Evolutionary conservation across 2,113 vertebrate genomes (phyloP).

Genomic region (Osmerus mordax): DNA sequence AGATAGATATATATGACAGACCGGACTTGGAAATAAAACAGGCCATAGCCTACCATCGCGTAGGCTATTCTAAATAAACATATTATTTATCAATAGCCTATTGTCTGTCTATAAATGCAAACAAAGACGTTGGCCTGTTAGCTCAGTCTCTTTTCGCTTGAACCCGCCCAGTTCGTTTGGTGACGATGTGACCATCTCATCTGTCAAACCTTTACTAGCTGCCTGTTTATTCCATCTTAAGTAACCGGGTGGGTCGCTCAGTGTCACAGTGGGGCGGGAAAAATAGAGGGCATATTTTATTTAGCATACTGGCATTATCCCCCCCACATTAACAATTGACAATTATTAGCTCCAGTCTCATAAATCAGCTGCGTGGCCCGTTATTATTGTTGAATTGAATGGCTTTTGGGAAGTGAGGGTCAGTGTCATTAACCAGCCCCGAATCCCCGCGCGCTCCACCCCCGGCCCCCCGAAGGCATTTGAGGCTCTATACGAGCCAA

Average conservation of each 20-base stretch:
- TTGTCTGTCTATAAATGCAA: neutral
- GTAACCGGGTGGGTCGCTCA: conserved; percentile 16
- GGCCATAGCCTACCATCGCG: neutral
- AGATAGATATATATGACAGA: conserved; percentile 15
- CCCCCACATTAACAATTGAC: conserved; percentile 85
- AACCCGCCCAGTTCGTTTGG: neutral
- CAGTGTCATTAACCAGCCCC: conserved; percentile 95
- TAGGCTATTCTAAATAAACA: neutral
- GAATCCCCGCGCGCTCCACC: conserved; percentile 74
- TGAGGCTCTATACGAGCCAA: conserved; percentile 72
- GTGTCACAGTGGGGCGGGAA: conserved; percentile 24
- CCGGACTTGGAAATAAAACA: neutral
- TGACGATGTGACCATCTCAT: conserved; percentile 34
- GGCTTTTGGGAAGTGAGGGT: conserved; percentile 96
- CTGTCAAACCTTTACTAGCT: conserved; percentile 37
- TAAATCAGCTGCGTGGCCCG: conserved; percentile 95
- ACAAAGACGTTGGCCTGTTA: neutral
- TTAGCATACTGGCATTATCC: conserved; percentile 62
- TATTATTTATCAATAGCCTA: neutral
- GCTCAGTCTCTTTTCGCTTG: conserved; percentile 1
- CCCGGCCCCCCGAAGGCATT: conserved; percentile 87
- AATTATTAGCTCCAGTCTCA: conserved; percentile 91
- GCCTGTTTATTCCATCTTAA: conserved; percentile 31
- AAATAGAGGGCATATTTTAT: conserved; percentile 67
- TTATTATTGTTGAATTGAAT: conserved; percentile 96